Base-by-base conservation (phyloP, 2,888 invertebrate species). In the Exephanes ischioxanthus region DNA sequence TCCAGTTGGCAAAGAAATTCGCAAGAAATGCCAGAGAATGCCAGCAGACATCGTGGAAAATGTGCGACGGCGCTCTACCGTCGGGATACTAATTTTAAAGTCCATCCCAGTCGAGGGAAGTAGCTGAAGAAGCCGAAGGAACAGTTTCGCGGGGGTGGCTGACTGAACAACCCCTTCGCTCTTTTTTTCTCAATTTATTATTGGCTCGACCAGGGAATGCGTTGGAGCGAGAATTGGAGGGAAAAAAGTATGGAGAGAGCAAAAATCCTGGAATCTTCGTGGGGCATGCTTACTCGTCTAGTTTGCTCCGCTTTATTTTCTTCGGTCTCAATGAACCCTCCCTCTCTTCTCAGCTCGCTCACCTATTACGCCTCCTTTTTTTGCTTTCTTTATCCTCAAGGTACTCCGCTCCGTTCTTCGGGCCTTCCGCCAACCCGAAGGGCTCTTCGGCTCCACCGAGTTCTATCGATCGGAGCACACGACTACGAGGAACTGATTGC, bases 1-100 rank as follows among this genome's bases (percentile, higher is more conserved):
- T 85, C 73, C 73, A 86, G 76, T 86, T 88, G 89, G 87, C 88
- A 88, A 85, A 84, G 88, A 89, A 86, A 82, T 80, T 85, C 78
- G 77, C 85, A 80, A 76, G 82, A 84, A 87, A 88, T 87, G 87
- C 89, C 88, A 88, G 86, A 41, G 80, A 86, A 87, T 85, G 73
- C 72, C 70, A 45, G 72, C 71, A 87, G 81, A 79, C 84, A 84
- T 85, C 79, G 87, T 58, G 79, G 85, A 86, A 86, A 88, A 81
- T 67, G 48, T 72, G 53, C 14, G 19, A 45, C 26, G 53, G 79
- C 77, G 67, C 58, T 76, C 75, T 55, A n/a, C 41, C 66, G 48
- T 14, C 5, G 70, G 37, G 55, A 75, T 55, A 80, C 85, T 87
- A 75, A 85, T 87, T 87, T 85, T 78, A 55, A 79, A 85, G 68